Percentiles rank a stretch among this genome's conserved stretches.
phyloP scores from a whole-genome alignment of 1,140 invertebrate genomes.

The Drosophila sechellia region DNA sequence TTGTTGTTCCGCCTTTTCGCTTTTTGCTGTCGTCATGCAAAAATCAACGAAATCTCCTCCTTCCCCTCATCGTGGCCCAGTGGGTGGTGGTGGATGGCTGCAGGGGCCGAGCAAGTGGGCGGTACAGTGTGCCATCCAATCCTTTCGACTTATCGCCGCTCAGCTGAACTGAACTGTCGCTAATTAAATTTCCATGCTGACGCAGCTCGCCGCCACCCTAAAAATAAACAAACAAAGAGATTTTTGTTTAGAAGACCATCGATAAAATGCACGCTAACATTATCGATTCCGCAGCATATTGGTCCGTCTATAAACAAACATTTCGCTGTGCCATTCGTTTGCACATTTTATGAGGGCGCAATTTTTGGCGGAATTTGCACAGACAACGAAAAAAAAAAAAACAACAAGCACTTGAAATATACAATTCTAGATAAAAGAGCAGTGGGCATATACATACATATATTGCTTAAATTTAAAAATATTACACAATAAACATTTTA shows the following conservation, averaged over 20 bases:
- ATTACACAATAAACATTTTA: too few relatives aligned
- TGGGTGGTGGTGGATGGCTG: slow-evolving; percentile 23
- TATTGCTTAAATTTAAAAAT: too few relatives aligned
- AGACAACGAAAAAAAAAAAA: background rate
- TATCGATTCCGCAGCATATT: slow-evolving; percentile 29
- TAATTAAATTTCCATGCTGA: slow-evolving; percentile 80
- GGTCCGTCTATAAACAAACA: slow-evolving; percentile 35
- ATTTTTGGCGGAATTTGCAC: slow-evolving; percentile 22
- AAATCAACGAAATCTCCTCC: slow-evolving; percentile 48
- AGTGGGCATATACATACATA: background rate
- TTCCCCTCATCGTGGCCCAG: background rate
- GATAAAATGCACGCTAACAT: slow-evolving; percentile 25
- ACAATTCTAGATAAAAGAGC: background rate
- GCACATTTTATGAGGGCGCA: slow-evolving; percentile 29
- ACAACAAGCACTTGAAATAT: background rate
- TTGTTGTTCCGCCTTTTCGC: slow-evolving; percentile 51
- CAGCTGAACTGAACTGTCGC: slow-evolving; percentile 63
- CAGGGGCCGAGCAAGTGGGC: background rate
- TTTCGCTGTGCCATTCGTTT: slow-evolving; percentile 23
- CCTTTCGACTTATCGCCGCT: slow-evolving; percentile 6
- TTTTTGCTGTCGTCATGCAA: slow-evolving; percentile 74
- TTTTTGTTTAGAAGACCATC: slow-evolving; percentile 51
- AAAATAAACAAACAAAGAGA: slow-evolving; percentile 74
- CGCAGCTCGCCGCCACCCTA: slow-evolving; percentile 62
- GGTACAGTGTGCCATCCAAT: background rate